Evolutionary conservation across 1,140 invertebrate species (phyloP).

Genomic region (Pseudomyrmex pallidus): DNA sequence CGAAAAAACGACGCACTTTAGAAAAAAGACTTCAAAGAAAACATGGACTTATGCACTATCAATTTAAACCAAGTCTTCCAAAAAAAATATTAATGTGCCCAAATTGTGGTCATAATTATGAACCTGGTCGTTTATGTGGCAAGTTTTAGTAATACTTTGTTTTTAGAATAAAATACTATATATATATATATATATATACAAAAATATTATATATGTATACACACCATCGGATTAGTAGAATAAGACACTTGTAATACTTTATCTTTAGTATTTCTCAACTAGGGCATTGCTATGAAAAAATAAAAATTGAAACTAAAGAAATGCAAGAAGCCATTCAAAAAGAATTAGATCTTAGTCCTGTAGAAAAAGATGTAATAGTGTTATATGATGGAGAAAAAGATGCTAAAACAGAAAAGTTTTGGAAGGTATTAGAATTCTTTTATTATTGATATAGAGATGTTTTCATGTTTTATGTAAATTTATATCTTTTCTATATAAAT

Average conservation of each 20-base stretch:
- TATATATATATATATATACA: too few species aligned
- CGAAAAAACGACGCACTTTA: constrained; percentile 90
- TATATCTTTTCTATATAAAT: background rate
- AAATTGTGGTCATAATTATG: constrained; percentile 93
- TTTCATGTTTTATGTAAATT: background rate
- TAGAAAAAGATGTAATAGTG: constrained; percentile 94
- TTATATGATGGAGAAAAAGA: constrained; percentile 92
- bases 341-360: constrained; percentile 89
- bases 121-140: constrained; percentile 92
- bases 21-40: constrained; percentile 90
- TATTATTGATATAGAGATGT: too few species aligned
- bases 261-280: constrained; percentile 34
- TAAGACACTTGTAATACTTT: background rate
- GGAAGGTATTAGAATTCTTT: constrained; percentile 81
- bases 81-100: constrained; percentile 92
- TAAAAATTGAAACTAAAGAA: constrained; percentile 91
- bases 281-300: constrained; percentile 92
- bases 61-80: constrained; percentile 89
- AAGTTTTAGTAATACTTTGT: constrained; percentile 72
- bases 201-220: too few species aligned
- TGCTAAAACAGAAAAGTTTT: constrained; percentile 84
- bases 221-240: too few species aligned
- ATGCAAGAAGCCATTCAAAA: constrained; percentile 91
- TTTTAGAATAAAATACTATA: too few species aligned
- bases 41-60: constrained; percentile 88